phyloP scores from a whole-genome alignment of 2,888 invertebrate genomes.

The Cancer borealis region DNA sequence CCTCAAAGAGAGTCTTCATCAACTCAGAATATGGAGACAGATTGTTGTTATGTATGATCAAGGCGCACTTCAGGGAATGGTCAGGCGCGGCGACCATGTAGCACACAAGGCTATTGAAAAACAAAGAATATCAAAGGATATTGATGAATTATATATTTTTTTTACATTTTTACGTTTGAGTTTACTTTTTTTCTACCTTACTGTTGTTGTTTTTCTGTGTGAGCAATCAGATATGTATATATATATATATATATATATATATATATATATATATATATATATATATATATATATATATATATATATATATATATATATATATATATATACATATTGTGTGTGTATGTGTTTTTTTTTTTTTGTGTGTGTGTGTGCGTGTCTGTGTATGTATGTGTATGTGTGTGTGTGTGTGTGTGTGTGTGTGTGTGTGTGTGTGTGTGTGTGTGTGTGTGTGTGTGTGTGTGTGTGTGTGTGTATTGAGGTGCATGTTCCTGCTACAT shows the following conservation, averaged over 20 bases:
- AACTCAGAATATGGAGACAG: too few relatives aligned
- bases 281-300: constrained; percentile 60
- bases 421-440: constrained; percentile 41
- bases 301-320: constrained; percentile 58
- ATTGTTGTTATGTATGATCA: too few relatives aligned
- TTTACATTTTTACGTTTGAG: constrained; percentile 21
- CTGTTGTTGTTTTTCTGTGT: too few relatives aligned
- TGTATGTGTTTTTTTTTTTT: too few relatives aligned
- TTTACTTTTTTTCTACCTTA: neutral
- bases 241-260: constrained; percentile 56
- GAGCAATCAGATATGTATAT: neutral
- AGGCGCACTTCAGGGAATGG: too few relatives aligned
- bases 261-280: constrained; percentile 58
- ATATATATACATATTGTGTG: constrained; percentile 53
- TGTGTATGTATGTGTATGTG: neutral
- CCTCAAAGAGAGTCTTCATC: too few relatives aligned
- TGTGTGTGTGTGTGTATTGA: neutral
- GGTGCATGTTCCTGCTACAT: too few relatives aligned
- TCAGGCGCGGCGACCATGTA: too few relatives aligned
- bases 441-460: neutral
- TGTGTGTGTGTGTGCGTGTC: too few relatives aligned
- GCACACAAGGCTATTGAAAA: too few relatives aligned
- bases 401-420: constrained; percentile 31
- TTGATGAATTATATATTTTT: too few relatives aligned
- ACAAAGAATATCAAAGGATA: too few relatives aligned